Conservation (phyloP, 1,140 invertebrate species). For the Solenopsis invicta region DNA sequence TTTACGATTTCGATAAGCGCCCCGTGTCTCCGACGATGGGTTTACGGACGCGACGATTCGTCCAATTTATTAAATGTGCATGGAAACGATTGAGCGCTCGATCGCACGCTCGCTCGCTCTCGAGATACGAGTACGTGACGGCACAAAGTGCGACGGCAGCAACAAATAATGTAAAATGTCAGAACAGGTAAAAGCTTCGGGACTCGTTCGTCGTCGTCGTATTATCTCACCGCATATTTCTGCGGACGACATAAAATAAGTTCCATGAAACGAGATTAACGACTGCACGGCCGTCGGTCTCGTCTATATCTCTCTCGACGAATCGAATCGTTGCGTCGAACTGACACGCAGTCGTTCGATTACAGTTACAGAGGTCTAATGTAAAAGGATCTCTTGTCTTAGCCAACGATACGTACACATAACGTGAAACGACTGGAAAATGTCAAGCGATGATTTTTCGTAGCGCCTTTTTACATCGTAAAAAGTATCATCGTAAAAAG, state of each 20-base stretch:
- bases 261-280: neutral
- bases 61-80: constrained; percentile 41
- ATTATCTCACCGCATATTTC: constrained; percentile 13
- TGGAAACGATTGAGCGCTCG: neutral
- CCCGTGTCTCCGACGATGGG: constrained; percentile 1
- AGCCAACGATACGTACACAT: neutral
- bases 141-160: neutral
- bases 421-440: constrained; percentile 34
- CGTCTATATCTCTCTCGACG: neutral
- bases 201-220: neutral
- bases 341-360: neutral
- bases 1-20: constrained; percentile 51
- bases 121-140: constrained; percentile 5
- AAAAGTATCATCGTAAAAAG: constrained; percentile 51
- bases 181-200: neutral
- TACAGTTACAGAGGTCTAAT: neutral
- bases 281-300: neutral
- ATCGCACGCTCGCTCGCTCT: neutral
- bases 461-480: neutral
- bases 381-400: constrained; percentile 3
- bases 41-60: neutral
- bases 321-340: neutral
- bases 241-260: neutral
- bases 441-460: constrained; percentile 36
- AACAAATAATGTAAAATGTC: neutral